A percentile compares a stretch with the other conserved stretches of the same genome.
These are phyloP conservation scores for Dolichopus griseipennis DNA, from an alignment of 2,888 invertebrate species.

Conservation along the genomic window DNA sequence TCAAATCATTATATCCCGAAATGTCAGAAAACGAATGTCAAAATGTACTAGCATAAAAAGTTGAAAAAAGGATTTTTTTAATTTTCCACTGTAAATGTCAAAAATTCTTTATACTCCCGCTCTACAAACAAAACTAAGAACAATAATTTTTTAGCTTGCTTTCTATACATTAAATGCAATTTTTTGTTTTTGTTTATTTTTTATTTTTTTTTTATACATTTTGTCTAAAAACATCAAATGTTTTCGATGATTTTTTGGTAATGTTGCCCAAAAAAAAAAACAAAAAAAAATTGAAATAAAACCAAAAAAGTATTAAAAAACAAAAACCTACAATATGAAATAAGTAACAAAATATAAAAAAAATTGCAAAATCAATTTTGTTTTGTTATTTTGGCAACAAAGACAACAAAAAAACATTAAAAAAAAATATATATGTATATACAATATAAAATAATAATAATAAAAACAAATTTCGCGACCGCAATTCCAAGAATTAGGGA, in stretches of 20 bases:
- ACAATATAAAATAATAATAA: no score
- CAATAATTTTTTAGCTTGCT: background rate
- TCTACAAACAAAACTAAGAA: background rate
- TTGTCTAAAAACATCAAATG: slow-evolving; percentile 1
- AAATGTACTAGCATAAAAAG: no score
- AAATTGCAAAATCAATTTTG: background rate
- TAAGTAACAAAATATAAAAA: background rate
- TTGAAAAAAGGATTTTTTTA: no score
- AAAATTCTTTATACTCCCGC: no score
- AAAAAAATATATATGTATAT: no score
- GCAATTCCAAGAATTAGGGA: slow-evolving; percentile 4
- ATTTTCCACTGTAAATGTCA: no score
- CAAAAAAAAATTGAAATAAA: no score
- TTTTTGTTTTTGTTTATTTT: background rate
- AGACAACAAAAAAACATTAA: background rate
- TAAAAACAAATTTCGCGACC: background rate
- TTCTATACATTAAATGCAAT: background rate
- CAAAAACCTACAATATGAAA: no score
- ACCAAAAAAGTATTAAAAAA: background rate
- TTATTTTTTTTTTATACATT: background rate
- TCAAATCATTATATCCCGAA: no score
- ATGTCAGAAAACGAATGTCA: no score
- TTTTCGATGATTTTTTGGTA: slow-evolving; percentile 6
- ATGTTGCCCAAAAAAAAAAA: slow-evolving; percentile 2
- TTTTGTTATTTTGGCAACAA: background rate